These are phyloP conservation scores for Agriotes lineatus DNA, from an alignment of 2,888 invertebrate species.

Conservation along the genomic window DNA sequence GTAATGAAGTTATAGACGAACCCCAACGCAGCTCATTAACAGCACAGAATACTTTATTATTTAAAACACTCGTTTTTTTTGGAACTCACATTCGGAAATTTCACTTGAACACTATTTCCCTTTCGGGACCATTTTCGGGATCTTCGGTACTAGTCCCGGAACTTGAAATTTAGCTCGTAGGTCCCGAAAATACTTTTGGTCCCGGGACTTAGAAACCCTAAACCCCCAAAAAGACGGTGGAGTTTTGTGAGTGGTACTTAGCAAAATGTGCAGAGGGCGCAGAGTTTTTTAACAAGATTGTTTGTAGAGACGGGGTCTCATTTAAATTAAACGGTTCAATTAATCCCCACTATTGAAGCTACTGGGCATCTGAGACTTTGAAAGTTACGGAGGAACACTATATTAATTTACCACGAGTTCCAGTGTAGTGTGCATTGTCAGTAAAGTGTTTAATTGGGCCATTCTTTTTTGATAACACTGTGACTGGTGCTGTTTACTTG, in stretches of 20 bases:
- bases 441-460: not conserved
- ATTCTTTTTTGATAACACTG: not conserved
- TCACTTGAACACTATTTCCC: too few species aligned
- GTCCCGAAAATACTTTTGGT: too few species aligned
- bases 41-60: too few species aligned
- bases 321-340: constrained; percentile 6
- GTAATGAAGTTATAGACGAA: too few species aligned
- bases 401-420: not conserved
- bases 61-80: too few species aligned
- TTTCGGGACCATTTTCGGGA: too few species aligned
- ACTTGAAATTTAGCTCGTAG: too few species aligned
- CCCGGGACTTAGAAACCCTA: too few species aligned
- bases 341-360: not conserved
- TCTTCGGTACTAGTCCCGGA: too few species aligned
- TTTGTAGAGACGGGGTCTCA: not conserved
- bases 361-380: not conserved
- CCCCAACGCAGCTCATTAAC: too few species aligned
- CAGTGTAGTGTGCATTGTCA: not conserved
- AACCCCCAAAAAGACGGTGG: not conserved
- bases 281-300: not conserved
- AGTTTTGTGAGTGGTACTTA: not conserved
- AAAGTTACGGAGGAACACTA: not conserved
- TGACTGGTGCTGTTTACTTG: not conserved
- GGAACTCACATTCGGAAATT: too few species aligned
- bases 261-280: constrained; percentile 4